Conservation (phyloP, 2,797 vertebrate species). For the Danio kyathit region DNA sequence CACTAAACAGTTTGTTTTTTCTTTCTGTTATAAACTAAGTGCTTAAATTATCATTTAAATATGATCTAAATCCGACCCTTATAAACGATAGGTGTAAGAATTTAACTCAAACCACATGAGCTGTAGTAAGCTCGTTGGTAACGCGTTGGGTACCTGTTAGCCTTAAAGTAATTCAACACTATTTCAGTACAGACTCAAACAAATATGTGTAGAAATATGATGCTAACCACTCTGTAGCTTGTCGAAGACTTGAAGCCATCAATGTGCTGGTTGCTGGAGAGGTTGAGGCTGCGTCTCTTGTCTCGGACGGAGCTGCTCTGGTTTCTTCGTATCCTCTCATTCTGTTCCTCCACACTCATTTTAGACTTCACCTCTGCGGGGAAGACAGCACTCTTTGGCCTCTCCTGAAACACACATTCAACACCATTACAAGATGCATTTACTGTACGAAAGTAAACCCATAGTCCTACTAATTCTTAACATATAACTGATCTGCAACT, state of each 20-base stretch:
- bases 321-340: constrained; percentile 90
- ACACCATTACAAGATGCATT: not conserved
- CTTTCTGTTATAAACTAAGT: not conserved
- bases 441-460: not conserved
- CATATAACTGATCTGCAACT: not conserved
- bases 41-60: not conserved
- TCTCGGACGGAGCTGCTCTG: constrained; percentile 91
- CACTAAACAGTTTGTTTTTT: too few species aligned
- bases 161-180: not conserved
- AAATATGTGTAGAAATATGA: not conserved
- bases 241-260: constrained; percentile 73
- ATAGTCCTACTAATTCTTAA: not conserved
- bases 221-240: constrained; percentile 87
- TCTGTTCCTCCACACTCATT: constrained; percentile 96
- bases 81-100: not conserved
- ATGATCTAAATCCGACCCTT: not conserved
- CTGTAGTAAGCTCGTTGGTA: too few species aligned
- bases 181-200: not conserved
- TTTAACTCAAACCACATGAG: not conserved
- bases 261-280: constrained; percentile 80
- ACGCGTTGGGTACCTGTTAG: not conserved
- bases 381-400: constrained; percentile 91
- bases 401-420: constrained; percentile 77
- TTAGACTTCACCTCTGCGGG: constrained; percentile 87
- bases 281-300: constrained; percentile 91